Evolutionary conservation across 2,797 vertebrate species (phyloP).

Genomic region (Helarctos malayanus): DNA sequence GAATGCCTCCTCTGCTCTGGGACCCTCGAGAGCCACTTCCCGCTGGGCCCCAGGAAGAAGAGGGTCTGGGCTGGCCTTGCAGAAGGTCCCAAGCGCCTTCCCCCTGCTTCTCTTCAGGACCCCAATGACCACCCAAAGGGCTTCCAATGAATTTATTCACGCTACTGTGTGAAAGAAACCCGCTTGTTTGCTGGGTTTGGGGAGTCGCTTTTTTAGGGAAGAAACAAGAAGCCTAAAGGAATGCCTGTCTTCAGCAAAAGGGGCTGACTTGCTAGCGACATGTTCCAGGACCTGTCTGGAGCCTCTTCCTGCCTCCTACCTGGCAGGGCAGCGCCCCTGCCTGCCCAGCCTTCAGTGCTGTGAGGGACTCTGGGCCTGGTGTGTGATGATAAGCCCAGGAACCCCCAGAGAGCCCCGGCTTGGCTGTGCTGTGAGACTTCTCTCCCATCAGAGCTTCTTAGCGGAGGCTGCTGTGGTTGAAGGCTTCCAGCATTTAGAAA

Average conservation of each 20-base stretch:
- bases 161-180: neutral
- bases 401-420: neutral
- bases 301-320: neutral
- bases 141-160: neutral
- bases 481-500: neutral
- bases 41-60: neutral
- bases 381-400: neutral
- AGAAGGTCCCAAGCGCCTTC: neutral
- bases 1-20: neutral
- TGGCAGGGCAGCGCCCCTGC: neutral
- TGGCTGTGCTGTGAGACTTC: neutral
- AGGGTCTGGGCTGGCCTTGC: neutral
- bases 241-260: neutral
- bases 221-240: slow-evolving; percentile 3
- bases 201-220: neutral
- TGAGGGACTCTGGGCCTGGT: neutral
- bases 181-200: neutral
- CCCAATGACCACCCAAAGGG: neutral
- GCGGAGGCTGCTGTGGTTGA: neutral
- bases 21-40: neutral
- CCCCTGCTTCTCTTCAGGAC: neutral
- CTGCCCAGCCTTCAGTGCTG: neutral
- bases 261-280: neutral
- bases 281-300: neutral
- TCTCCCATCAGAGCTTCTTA: neutral